These are phyloP conservation scores for Aphaenogaster ashmeadi DNA, from an alignment of 1,140 invertebrate genomes.

Conservation along the genomic window DNA sequence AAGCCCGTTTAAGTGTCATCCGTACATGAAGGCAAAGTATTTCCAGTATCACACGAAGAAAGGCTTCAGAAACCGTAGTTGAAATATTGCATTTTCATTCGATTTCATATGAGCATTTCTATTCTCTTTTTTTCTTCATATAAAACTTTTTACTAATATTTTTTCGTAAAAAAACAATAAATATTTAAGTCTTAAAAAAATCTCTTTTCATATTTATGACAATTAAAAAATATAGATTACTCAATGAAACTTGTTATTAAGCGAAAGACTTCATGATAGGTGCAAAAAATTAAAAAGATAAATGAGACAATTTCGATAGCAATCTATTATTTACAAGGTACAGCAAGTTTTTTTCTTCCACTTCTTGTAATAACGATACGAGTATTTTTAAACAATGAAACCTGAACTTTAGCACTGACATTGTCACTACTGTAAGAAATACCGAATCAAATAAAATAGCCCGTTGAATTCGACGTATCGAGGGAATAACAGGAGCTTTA, in stretches of 20 bases:
- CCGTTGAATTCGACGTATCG: no score
- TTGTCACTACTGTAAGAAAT: not conserved
- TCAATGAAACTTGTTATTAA: not conserved
- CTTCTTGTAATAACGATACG: not conserved
- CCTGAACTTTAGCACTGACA: not conserved
- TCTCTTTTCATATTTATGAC: not conserved
- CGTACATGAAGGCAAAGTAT: not conserved
- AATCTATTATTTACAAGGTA: not conserved
- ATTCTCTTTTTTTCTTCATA: constrained; percentile 8
- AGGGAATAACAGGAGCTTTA: no score
- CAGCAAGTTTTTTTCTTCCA: not conserved
- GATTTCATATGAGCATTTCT: not conserved
- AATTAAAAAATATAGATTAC: not conserved
- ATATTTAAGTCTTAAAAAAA: not conserved
- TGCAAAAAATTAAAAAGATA: not conserved
- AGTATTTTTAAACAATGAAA: constrained; percentile 21
- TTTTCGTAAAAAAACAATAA: constrained; percentile 12
- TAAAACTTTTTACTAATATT: not conserved
- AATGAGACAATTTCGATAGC: not conserved
- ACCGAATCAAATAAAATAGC: no score
- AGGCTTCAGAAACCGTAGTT: not conserved
- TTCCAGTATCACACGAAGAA: not conserved
- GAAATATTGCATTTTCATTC: constrained; percentile 3
- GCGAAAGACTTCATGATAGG: not conserved
- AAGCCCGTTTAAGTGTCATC: not conserved